A percentile compares a stretch with the other conserved stretches of the same genome.
These are phyloP conservation scores for Phoxinus dragarum DNA, from an alignment of 2,797 vertebrate species.

Conservation along the genomic window DNA sequence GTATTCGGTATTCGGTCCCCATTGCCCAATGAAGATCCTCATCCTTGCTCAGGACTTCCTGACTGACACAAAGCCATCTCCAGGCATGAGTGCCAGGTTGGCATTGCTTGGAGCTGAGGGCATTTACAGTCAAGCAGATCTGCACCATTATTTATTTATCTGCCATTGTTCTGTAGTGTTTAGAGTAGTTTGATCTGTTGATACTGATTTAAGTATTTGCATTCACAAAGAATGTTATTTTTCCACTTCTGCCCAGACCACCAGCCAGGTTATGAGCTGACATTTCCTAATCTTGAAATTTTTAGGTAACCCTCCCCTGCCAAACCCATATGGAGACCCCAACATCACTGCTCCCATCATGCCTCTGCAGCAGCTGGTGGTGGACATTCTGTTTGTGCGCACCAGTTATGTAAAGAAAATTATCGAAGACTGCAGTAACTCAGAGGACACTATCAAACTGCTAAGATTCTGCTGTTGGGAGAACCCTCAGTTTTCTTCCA, in stretches of 20 bases:
- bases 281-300: background rate
- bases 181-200: background rate
- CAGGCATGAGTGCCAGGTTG: slow-evolving; percentile 64
- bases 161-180: background rate
- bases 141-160: background rate
- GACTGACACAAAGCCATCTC: slow-evolving; percentile 75
- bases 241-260: background rate
- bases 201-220: background rate
- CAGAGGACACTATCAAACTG: slow-evolving; percentile 97
- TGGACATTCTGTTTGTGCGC: slow-evolving; percentile 97
- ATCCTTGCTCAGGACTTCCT: slow-evolving; percentile 79
- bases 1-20: background rate
- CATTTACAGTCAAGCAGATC: slow-evolving; percentile 39
- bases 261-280: background rate
- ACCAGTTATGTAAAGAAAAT: slow-evolving; percentile 99
- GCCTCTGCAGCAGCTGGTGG: slow-evolving; percentile 96
- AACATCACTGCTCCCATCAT: slow-evolving; percentile 96
- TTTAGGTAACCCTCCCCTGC: slow-evolving; percentile 93
- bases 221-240: background rate
- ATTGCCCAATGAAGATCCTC: slow-evolving; percentile 73
- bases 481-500: slow-evolving; percentile 99
- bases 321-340: slow-evolving; percentile 96
- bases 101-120: slow-evolving; percentile 75
- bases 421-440: slow-evolving; percentile 99
- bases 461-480: slow-evolving; percentile 99